Evolutionary conservation across 2,113 vertebrate species (phyloP).

Genomic region (Crypturellus undulatus): DNA sequence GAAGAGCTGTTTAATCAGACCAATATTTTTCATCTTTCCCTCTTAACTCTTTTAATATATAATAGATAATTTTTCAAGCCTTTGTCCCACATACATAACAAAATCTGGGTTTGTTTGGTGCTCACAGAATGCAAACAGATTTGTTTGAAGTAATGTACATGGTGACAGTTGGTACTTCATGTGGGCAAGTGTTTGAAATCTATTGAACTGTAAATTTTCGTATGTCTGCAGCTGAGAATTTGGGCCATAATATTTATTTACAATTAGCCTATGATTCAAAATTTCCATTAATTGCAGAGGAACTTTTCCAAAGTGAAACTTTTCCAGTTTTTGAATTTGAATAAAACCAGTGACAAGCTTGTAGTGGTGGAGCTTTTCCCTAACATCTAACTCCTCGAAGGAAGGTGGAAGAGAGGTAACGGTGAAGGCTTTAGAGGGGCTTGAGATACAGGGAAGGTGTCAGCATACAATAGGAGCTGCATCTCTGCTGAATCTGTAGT

Average conservation of each 20-base stretch:
- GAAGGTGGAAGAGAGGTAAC: not conserved
- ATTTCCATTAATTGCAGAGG: not conserved
- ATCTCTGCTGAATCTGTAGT: not conserved
- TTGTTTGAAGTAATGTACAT: not conserved
- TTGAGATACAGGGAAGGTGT: not conserved
- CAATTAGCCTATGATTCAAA: not conserved
- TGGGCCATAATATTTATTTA: not conserved
- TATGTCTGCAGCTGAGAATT: not conserved
- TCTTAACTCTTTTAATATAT: conserved; percentile 10
- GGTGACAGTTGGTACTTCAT: not conserved
- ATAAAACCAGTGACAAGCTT: not conserved
- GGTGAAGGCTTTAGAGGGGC: not conserved
- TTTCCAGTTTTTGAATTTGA: not conserved
- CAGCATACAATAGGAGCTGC: not conserved
- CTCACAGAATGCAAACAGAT: not conserved
- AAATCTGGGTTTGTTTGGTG: not conserved
- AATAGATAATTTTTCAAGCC: conserved; percentile 1
- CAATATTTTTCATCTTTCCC: conserved; percentile 49
- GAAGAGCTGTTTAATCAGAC: conserved; percentile 64
- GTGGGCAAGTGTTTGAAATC: not conserved
- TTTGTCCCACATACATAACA: conserved; percentile 24
- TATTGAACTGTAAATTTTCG: not conserved
- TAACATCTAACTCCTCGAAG: not conserved
- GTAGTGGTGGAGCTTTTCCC: not conserved
- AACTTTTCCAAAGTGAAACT: not conserved